Base-by-base conservation (phyloP, 1,140 invertebrate genomes). In the Atopsyche davidsoni region DNA sequence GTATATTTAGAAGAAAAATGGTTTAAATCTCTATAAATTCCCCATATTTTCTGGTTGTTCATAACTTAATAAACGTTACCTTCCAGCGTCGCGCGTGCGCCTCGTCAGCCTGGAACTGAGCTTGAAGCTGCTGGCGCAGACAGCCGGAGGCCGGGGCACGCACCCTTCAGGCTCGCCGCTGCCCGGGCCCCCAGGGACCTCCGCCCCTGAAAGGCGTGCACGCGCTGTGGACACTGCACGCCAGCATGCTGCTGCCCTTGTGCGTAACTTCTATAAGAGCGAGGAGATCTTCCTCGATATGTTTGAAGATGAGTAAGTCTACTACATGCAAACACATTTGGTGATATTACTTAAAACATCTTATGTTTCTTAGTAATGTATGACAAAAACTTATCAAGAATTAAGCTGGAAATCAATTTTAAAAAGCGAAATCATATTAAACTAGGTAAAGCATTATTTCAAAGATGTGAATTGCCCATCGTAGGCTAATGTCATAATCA, bases 221-320 rank as follows among this genome's bases (percentile, higher is more conserved):
- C 79, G 78, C 10, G 75, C 80, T 7, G 78, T 92, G 10, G 87
- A 92, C 65, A 78, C 82, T 38, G 85, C 90, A 4, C 81, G 85
- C 52, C 87, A 91, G 60, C 87, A 94, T 62, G 89, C 90, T 53
- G 92, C 89, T 28, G 79, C 86, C 14, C 73, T 92, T 10, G 76
- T 96, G 1, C 78, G 90, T 28, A 94, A 93, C 75, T 95, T 96
- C 65, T 96, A 95, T 67, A 96, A 96, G 81, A 93, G 89, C 63
- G 95, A 98, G 76, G 95, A 98, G 63, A 94, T 98, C 57, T 99
- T 99, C 74, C 72, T 98, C 22, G 96, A 99, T 66, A 92, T 98
- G 81, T 99, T 99, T 72, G 96, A 99, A 73, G 93, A 98, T 68
- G 96, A 99, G 77, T 89, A 79, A 76, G 75, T 73, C 17, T 50